Evolutionary conservation across 2,888 invertebrate genomes (phyloP).

Genomic region (Athalia cordata): DNA sequence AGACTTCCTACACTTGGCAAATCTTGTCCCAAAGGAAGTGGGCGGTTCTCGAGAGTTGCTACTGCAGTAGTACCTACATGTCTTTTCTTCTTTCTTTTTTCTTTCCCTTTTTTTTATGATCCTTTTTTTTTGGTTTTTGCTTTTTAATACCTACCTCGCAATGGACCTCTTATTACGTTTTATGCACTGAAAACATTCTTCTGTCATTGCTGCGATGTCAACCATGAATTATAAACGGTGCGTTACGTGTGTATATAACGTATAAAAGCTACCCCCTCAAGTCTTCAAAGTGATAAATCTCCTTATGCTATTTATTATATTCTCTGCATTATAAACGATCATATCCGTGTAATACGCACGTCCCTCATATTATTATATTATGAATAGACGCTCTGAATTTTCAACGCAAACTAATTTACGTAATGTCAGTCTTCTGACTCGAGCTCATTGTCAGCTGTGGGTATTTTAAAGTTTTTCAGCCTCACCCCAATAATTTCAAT

Average conservation of each 20-base stretch:
- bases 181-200: neutral
- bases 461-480: too few species aligned
- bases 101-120: too few species aligned
- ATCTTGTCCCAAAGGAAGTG: slow-evolving; percentile 26
- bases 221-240: slow-evolving; percentile 18
- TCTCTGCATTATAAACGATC: neutral
- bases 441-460: too few species aligned
- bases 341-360: slow-evolving; percentile 22
- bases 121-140: too few species aligned
- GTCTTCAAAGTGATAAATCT: neutral
- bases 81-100: too few species aligned
- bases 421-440: neutral
- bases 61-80: neutral
- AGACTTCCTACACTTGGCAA: slow-evolving; percentile 38
- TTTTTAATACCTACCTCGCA: too few species aligned
- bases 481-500: too few species aligned
- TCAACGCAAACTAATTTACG: neutral
- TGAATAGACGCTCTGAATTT: too few species aligned
- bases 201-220: slow-evolving; percentile 36
- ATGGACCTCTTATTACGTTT: neutral
- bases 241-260: neutral
- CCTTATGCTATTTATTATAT: neutral
- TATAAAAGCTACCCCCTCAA: neutral
- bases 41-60: slow-evolving; percentile 10
- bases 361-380: neutral